Evolutionary conservation across 2,113 vertebrate species (phyloP).

Genomic region (Nicator chloris): DNA sequence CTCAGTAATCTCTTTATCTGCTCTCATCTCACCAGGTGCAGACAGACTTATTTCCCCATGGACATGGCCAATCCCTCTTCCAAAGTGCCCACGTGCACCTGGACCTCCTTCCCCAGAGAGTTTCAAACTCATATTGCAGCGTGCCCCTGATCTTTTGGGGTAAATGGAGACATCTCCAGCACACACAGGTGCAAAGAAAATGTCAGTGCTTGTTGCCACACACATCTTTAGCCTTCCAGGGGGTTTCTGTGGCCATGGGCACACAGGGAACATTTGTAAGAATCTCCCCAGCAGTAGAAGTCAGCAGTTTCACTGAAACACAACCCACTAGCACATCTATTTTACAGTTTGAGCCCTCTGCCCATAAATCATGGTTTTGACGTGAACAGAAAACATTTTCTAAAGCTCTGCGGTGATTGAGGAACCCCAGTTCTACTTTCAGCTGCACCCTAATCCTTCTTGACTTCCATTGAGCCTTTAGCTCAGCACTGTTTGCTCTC

Average conservation of each 20-base stretch:
- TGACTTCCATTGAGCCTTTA: neutral
- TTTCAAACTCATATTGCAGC: neutral
- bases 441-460: constrained; percentile 30
- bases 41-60: constrained; percentile 21
- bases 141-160: neutral
- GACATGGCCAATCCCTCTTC: neutral
- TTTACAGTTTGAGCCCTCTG: neutral
- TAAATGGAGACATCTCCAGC: neutral
- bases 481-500: neutral
- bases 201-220: neutral
- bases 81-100: neutral
- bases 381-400: neutral
- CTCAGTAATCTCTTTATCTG: constrained; percentile 44
- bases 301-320: neutral
- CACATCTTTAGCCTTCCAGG: neutral
- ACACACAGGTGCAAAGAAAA: neutral
- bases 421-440: neutral
- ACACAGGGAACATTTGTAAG: neutral
- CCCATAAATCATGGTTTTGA: neutral
- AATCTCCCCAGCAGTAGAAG: neutral
- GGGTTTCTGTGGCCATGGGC: neutral
- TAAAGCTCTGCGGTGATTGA: neutral
- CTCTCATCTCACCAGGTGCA: constrained; percentile 34
- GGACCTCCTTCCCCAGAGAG: neutral
- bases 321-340: neutral